phyloP scores from a whole-genome alignment of 2,888 invertebrate genomes.

The Xestia xanthographa region DNA sequence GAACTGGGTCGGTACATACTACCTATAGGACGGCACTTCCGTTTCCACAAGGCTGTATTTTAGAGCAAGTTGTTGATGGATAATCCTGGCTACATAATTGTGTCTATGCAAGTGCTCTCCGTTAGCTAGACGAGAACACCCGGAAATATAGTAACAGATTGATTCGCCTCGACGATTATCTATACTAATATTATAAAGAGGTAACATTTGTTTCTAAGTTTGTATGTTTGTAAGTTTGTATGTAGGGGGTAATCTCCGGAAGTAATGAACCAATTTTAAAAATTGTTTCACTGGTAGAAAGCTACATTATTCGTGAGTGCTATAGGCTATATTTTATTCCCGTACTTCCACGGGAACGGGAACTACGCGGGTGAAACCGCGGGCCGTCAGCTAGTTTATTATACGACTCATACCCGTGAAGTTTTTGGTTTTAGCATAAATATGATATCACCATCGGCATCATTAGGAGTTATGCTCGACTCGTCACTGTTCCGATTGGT shows the following conservation, averaged over 20 bases:
- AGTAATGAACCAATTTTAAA: too few relatives aligned
- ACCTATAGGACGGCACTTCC: background rate
- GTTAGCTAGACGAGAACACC: background rate
- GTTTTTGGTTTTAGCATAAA: background rate
- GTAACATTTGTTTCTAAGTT: too few relatives aligned
- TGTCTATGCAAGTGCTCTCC: background rate
- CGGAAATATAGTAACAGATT: background rate
- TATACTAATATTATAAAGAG: too few relatives aligned
- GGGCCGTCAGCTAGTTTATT: too few relatives aligned
- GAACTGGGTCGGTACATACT: background rate
- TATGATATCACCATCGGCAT: background rate
- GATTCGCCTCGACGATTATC: background rate
- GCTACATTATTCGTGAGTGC: too few relatives aligned
- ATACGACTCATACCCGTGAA: background rate
- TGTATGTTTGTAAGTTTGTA: too few relatives aligned
- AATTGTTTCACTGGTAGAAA: too few relatives aligned
- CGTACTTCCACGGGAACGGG: too few relatives aligned
- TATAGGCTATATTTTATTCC: too few relatives aligned
- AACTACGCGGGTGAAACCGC: too few relatives aligned
- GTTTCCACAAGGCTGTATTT: background rate
- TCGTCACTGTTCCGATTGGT: too few relatives aligned
- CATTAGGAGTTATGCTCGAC: background rate
- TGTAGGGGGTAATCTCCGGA: too few relatives aligned
- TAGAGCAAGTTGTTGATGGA: background rate
- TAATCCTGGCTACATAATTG: background rate